A percentile compares a stretch with the other conserved stretches of the same genome.
phyloP scores from a whole-genome alignment of 2,797 vertebrate species.

The Falco berigora region DNA sequence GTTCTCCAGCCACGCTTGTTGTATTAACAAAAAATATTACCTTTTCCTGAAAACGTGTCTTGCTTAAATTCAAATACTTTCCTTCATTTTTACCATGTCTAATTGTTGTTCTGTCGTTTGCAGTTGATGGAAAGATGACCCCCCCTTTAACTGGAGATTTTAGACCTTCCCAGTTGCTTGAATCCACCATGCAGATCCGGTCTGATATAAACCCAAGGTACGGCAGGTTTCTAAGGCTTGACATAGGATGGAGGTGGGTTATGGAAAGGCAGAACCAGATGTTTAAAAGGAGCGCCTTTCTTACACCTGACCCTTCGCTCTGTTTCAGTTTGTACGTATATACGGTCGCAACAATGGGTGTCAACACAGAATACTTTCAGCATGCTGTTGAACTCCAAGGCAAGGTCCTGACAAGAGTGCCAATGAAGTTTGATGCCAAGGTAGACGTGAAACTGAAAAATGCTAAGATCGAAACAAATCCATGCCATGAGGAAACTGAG shows the following conservation, averaged over 20 bases:
- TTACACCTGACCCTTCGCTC: not conserved
- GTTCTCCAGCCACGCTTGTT: not conserved
- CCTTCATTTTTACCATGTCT: not conserved
- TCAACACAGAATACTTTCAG: conserved; percentile 66
- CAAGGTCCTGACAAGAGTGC: not conserved
- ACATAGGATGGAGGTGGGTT: not conserved
- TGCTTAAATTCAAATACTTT: not conserved
- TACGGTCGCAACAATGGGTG: conserved; percentile 29
- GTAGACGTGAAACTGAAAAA: conserved; percentile 55
- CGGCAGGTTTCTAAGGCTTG: not conserved
- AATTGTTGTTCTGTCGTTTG: not conserved
- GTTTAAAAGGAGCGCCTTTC: not conserved
- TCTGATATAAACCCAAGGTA: conserved; percentile 80
- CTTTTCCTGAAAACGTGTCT: not conserved
- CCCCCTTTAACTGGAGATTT: conserved; percentile 74
- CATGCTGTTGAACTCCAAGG: conserved; percentile 49
- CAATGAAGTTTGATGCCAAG: conserved; percentile 56
- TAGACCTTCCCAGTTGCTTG: conserved; percentile 68
- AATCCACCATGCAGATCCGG: conserved; percentile 70
- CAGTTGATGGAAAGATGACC: conserved; percentile 50
- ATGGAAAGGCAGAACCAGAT: not conserved
- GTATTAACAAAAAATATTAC: not conserved
- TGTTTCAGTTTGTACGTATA: conserved; percentile 31
- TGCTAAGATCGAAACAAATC: conserved; percentile 52
- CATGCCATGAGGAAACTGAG: conserved; percentile 41